Conservation (phyloP, 2,888 invertebrate genomes). For the Athrips mouffetella region DNA sequence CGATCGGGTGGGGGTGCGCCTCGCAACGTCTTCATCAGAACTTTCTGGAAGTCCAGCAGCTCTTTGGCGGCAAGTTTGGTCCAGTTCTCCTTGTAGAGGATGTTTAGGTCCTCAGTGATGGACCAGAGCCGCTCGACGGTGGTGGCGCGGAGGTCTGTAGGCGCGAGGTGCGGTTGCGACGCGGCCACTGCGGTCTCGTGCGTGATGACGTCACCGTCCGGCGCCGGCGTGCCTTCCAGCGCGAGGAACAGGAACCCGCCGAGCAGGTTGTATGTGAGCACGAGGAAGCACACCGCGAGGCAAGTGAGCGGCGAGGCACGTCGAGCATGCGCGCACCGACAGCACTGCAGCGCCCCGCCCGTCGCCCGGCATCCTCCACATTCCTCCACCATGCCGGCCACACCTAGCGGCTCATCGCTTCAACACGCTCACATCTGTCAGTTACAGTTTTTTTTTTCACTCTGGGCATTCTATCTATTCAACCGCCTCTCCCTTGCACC, state of each 20-base stretch:
- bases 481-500: background rate
- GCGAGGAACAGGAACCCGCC: constrained; percentile 95
- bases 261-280: constrained; percentile 93
- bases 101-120: constrained; percentile 91
- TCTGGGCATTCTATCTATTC: constrained; percentile 1
- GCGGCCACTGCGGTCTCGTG: constrained; percentile 78
- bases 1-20: constrained; percentile 49
- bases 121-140: constrained; percentile 91
- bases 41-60: constrained; percentile 89
- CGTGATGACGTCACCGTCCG: constrained; percentile 52
- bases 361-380: background rate
- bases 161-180: constrained; percentile 52
- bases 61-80: constrained; percentile 91
- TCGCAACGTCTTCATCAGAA: constrained; percentile 68
- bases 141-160: constrained; percentile 79
- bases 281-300: constrained; percentile 89
- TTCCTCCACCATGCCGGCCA: background rate
- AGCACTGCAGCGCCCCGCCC: constrained; percentile 44
- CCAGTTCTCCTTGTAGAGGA: constrained; percentile 95
- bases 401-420: too few species aligned
- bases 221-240: constrained; percentile 80
- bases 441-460: background rate
- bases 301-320: constrained; percentile 84
- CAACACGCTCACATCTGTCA: background rate
- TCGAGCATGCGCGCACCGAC: constrained; percentile 66